Conservation (phyloP, 92 coral and sea anemone species). For the Virgularia gustaviana region DNA sequence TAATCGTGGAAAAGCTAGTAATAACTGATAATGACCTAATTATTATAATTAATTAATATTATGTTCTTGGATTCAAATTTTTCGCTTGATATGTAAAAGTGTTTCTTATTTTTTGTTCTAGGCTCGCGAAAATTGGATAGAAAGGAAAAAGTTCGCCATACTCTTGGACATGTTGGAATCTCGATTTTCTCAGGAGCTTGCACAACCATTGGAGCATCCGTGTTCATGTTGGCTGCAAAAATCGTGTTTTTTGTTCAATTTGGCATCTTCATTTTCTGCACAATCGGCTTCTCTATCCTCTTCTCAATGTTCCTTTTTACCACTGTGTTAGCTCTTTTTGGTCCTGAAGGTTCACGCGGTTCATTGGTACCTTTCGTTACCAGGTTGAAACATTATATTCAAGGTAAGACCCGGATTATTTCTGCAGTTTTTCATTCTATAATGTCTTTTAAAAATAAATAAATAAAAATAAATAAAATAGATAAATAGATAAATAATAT, state of each 20-base stretch:
- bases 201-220: constrained; percentile 89
- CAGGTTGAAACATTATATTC: neutral
- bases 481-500: no score
- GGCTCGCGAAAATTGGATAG: no score
- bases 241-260: constrained; percentile 91
- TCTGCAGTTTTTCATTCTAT: no score
- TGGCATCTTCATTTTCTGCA: constrained; percentile 91
- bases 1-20: no score
- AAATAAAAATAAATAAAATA: no score
- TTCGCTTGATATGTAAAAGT: no score
- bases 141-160: constrained; percentile 70
- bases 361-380: constrained; percentile 57
- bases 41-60: no score
- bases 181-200: constrained; percentile 93
- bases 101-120: no score
- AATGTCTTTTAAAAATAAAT: no score
- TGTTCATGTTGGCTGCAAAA: constrained; percentile 96
- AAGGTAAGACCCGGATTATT: constrained; percentile 3
- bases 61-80: no score
- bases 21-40: no score
- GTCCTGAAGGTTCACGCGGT: constrained; percentile 91
- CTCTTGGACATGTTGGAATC: constrained; percentile 81
- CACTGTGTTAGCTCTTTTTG: constrained; percentile 71
- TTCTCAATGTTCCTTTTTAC: constrained; percentile 82
- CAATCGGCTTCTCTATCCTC: constrained; percentile 84